Conservation (phyloP, 2,113 vertebrate species). For the Pithys albifrons region DNA sequence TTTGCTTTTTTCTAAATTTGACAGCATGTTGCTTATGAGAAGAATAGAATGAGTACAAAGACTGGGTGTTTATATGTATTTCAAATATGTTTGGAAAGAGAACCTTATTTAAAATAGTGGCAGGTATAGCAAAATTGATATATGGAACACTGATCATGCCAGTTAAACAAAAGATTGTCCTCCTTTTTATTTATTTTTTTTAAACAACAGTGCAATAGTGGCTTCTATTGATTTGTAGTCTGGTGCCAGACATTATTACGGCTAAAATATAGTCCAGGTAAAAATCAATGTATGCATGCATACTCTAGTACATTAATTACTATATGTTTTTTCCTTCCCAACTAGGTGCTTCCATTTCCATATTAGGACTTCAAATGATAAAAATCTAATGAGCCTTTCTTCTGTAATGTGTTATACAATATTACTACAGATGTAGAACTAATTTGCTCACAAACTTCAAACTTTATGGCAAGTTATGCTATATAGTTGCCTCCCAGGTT, state of each 20-base stretch:
- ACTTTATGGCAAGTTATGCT: background rate
- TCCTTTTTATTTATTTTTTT: background rate
- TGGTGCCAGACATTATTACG: slow-evolving; percentile 49
- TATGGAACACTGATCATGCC: background rate
- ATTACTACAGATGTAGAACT: background rate
- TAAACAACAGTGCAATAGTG: background rate
- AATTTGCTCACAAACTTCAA: background rate
- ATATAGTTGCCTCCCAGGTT: background rate
- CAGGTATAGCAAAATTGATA: background rate
- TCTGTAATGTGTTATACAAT: background rate
- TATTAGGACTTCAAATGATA: background rate
- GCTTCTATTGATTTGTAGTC: slow-evolving; percentile 53
- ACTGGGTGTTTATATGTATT: background rate
- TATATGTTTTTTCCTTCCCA: background rate
- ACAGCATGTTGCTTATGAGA: background rate
- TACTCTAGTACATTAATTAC: slow-evolving; percentile 49
- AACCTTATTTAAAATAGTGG: background rate
- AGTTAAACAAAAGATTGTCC: background rate
- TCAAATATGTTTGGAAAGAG: background rate
- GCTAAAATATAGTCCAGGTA: slow-evolving; percentile 44
- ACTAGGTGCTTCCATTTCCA: background rate
- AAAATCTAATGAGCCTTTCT: background rate
- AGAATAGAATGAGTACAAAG: background rate
- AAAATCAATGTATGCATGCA: slow-evolving; percentile 53
- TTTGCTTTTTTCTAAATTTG: background rate